Conservation (phyloP, 2,113 vertebrate genomes). For the Propithecus coquereli region DNA sequence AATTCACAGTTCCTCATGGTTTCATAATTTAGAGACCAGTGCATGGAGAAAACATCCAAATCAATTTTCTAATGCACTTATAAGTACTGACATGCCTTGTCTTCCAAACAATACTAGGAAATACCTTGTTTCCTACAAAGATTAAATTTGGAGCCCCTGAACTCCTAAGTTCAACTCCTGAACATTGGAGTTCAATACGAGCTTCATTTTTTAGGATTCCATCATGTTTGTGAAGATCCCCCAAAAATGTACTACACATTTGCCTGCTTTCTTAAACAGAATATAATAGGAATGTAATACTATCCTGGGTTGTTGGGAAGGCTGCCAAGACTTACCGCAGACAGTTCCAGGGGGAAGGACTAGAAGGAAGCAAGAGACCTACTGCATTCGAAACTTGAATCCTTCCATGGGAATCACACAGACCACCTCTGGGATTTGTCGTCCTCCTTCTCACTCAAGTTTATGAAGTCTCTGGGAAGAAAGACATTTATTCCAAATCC, state of each 20-base stretch:
- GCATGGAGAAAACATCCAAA: not conserved
- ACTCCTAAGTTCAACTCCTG: not conserved
- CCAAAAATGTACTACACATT: not conserved
- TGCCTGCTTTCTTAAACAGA: conserved; percentile 13
- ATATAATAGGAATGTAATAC: not conserved
- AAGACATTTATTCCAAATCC: not conserved
- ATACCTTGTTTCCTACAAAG: not conserved
- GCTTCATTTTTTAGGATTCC: conserved; percentile 21
- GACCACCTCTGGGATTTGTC: not conserved
- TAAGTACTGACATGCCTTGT: conserved; percentile 14
- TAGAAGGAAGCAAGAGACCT: not conserved
- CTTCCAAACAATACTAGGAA: not conserved
- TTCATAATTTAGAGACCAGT: conserved; percentile 13
- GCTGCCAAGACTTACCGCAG: not conserved
- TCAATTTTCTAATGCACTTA: conserved; percentile 1
- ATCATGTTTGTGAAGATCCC: not conserved
- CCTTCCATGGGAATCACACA: not conserved
- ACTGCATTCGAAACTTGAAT: not conserved
- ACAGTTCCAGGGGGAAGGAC: not conserved
- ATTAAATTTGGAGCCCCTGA: no score
- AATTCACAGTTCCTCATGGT: not conserved
- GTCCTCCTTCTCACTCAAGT: not conserved
- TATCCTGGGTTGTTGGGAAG: not conserved
- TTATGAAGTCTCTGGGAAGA: not conserved
- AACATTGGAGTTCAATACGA: not conserved